Base-by-base conservation (phyloP, 2,797 vertebrate genomes). In the Anguilla marmorata region DNA sequence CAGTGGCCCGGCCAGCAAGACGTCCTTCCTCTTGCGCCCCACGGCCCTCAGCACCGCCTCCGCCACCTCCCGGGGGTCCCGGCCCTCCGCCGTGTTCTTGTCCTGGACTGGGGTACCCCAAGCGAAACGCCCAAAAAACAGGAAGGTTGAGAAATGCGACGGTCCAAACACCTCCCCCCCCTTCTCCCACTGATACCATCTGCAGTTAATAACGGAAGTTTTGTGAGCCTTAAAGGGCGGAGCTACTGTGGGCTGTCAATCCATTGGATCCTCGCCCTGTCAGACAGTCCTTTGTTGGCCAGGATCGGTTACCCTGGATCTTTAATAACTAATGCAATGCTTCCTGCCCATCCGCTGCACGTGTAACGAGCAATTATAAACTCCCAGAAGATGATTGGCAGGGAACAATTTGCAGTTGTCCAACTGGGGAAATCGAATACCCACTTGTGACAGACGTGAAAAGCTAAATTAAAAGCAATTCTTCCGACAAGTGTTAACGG, bases 1-100 rank as follows among this genome's bases (percentile, higher is more conserved):
- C 0, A 95, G 33, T 0, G 95, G 90, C 86, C 96, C 97, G 0
- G 97, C 97, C 90, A 98, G 88, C 8, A 99, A 87, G 0, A 99
- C 96, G 0, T 99, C 98, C 94, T 98, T 97, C 93, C 96, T 96
- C 92, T 91, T 96, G 87, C 95, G 95, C 84, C 94, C 93, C 89
- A 99, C 97, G 0, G 97, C 97, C 27, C 2, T 93, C 54, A 99
- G 95, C 30, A 99, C 95, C 0, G 93, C 95, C 56, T 56, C 94
- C 41, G 98, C 98, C 30, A 99, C 96, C 0, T 97, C 95, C 0
- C 33, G 84, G 0, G 98, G 97, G 24, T 97, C 96, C 87, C 94
- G 89, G 89, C 98, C 98, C 21, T 90, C 90, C 0, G 95, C 96
- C 0, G 97, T 99, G 90, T 92, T 97, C 94, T 96, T 96, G 92